Evolutionary conservation across 2,113 vertebrate genomes (phyloP), one percentile per base, ranked within the genome.

Genomic region (Artemisiospiza belli): DNA sequence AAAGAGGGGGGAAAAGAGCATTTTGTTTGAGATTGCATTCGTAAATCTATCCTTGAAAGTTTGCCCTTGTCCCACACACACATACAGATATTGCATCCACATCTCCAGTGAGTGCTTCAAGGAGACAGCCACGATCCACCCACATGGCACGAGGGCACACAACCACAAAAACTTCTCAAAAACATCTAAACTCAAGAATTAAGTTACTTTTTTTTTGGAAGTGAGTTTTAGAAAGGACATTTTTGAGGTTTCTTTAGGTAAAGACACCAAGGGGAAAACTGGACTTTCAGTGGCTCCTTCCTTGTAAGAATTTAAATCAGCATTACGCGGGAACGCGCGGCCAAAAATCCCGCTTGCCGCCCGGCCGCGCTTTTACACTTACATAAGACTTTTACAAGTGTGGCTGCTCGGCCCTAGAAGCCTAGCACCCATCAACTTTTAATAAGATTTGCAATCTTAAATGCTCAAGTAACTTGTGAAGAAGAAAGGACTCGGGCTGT

Each of bases 381-480:
- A 47, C 9, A 22, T 11, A 76, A 75, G 84, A 35, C 81, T 69
- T 94, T 72, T 85, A 87, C 44, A 87, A 95, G 89, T n/a, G 57
- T 1, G 30, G 46, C 87, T 68, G 67, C 6, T 88, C 2, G 2
- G 70, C 87, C 62, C 79, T 43, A 35, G 67, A 58, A 94, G 83
- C 85, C 94, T 76, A 90, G 92, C 85, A 83, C 64, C 79, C 83
- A 87, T 33, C 46, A 64, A 86, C 68, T 76, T 84, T 89, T 91
- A 94, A 72, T 78, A 64, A 78, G 52, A 93, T 94, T 41, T 91
- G 64, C 57, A 80, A 81, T 81, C 89, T 76, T 82, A 87, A 91
- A 73, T 30, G 84, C 89, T 86, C 49, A 39, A 90, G 75, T 43
- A 88, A 94, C 68, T 95, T 54, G 52, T 68, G 76, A 72, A 93